A percentile compares a stretch with the other conserved stretches of the same genome.
Conservation (phyloP, 2,888 invertebrate genomes). For the Pristionchus mayeri region DNA sequence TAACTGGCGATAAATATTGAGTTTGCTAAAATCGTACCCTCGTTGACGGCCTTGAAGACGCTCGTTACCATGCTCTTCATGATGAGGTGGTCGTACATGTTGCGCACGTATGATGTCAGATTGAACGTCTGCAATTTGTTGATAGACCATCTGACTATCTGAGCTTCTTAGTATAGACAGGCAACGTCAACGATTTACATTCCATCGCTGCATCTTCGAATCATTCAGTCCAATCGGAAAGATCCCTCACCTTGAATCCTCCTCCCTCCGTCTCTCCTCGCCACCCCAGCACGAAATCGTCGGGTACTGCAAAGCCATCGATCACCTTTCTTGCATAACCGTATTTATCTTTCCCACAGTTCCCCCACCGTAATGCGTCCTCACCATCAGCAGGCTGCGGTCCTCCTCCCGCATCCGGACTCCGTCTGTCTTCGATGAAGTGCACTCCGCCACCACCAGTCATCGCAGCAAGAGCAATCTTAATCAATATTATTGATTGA, state of each 20-base stretch:
- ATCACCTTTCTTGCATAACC: no score
- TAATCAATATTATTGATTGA: not conserved
- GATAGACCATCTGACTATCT: no score
- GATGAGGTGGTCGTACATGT: constrained; percentile 41
- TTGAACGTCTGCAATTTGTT: constrained; percentile 18
- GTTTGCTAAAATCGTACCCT: not conserved
- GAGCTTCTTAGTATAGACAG: no score
- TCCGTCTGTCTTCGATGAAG: constrained; percentile 30
- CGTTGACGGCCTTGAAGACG: constrained; percentile 42
- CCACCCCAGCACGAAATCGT: constrained; percentile 22
- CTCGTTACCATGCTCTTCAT: constrained; percentile 38
- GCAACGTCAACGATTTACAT: no score
- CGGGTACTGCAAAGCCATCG: constrained; percentile 16
- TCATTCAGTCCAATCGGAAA: not conserved
- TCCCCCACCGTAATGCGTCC: not conserved
- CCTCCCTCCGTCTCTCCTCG: constrained; percentile 36
- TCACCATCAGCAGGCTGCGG: constrained; percentile 1
- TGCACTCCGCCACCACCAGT: constrained; percentile 29
- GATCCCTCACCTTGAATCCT: constrained; percentile 22
- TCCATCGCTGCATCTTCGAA: no score
- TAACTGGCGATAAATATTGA: not conserved
- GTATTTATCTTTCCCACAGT: no score
- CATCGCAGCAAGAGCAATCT: constrained; percentile 11
- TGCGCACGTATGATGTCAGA: constrained; percentile 23
- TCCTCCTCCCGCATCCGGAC: not conserved